phyloP scores from a whole-genome alignment of 2,113 vertebrate species.

The Empidonax alnorum region DNA sequence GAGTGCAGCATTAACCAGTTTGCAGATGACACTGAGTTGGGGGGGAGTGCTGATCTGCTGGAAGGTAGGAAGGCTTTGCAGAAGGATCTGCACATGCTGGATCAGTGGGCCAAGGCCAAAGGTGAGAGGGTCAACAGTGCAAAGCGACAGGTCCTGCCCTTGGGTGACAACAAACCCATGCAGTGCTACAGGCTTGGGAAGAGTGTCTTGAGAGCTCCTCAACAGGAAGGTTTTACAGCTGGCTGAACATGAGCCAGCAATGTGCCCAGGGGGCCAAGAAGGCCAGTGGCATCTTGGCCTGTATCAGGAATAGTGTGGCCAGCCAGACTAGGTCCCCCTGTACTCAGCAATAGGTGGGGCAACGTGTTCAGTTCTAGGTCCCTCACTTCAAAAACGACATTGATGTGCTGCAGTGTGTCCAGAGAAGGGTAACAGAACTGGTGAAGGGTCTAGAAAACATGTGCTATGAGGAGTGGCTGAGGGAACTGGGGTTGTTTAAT shows the following conservation, averaged over 20 bases:
- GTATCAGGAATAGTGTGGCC: not conserved
- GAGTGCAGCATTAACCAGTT: not conserved
- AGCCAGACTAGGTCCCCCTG: not conserved
- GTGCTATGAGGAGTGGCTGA: not conserved
- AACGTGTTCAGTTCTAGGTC: not conserved
- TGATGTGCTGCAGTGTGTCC: not conserved
- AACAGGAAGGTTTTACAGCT: accelerated
- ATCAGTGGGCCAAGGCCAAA: not conserved
- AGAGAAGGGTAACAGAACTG: accelerated
- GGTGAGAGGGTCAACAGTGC: not conserved
- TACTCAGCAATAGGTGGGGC: too few species aligned
- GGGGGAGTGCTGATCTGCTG: not conserved
- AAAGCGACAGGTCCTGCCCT: not conserved
- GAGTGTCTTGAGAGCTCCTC: not conserved
- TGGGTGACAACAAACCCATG: too few species aligned
- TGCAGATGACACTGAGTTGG: accelerated
- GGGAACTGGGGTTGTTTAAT: not conserved
- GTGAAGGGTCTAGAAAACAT: not conserved
- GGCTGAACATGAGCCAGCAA: not conserved
- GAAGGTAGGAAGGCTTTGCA: not conserved
- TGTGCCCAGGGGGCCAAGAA: not conserved
- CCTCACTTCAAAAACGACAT: not conserved
- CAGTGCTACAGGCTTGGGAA: not conserved
- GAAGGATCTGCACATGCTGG: not conserved
- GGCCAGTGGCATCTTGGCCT: not conserved